A percentile compares a stretch with the other conserved stretches of the same genome.
Conservation (phyloP, 2,113 vertebrate genomes). For the Empidonax alnorum region DNA sequence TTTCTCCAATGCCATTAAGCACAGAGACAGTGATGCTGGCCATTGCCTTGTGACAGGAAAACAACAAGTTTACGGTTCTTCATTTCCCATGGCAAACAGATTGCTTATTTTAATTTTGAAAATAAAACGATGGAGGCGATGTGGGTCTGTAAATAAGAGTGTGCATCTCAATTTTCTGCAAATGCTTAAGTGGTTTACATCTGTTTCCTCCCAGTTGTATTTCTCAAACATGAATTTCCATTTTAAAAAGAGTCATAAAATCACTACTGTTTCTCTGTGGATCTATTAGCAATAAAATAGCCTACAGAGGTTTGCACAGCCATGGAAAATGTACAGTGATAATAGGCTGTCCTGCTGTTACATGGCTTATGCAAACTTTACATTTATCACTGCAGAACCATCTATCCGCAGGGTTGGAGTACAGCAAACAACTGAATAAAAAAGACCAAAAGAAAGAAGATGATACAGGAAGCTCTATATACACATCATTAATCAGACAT, state of each 20-base stretch:
- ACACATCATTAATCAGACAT: constrained; percentile 86
- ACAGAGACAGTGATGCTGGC: constrained; percentile 56
- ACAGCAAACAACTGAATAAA: constrained; percentile 83
- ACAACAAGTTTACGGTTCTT: constrained; percentile 77
- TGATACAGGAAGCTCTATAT: constrained; percentile 75
- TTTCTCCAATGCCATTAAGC: constrained; percentile 73
- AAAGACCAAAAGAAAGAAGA: constrained; percentile 79
- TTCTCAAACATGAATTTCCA: constrained; percentile 91
- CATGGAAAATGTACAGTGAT: constrained; percentile 89
- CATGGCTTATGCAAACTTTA: constrained; percentile 89
- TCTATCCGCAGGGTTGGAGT: constrained; percentile 83
- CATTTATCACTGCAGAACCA: constrained; percentile 86
- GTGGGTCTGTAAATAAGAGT: constrained; percentile 86
- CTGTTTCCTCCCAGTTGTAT: constrained; percentile 87
- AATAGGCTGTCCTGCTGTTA: constrained; percentile 89
- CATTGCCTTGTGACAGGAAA: constrained; percentile 72
- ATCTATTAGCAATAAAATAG: constrained; percentile 91
- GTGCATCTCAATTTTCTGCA: constrained; percentile 85
- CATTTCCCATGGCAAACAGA: constrained; percentile 83
- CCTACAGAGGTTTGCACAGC: constrained; percentile 88
- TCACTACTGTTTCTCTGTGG: constrained; percentile 86
- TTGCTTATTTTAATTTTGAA: constrained; percentile 85
- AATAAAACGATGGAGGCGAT: constrained; percentile 77
- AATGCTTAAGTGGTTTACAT: constrained; percentile 87
- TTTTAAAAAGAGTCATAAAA: constrained; percentile 91